Conservation (phyloP, 2,113 vertebrate genomes). For the Dunckerocampus dactyliophorus region DNA sequence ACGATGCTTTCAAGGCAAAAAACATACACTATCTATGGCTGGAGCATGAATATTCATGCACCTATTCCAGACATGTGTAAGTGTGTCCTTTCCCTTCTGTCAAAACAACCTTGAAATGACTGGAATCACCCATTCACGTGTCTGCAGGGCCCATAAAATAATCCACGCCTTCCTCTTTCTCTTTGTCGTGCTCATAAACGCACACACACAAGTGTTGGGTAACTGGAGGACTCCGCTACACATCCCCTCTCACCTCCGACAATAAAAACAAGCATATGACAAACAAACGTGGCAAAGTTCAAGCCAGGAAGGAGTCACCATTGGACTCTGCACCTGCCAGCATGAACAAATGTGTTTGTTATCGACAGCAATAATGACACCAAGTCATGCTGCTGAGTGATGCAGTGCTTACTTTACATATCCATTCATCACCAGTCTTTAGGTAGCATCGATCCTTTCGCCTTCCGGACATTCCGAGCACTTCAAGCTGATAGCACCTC, state of each 20-base stretch:
- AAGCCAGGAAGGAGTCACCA: slow-evolving; percentile 14
- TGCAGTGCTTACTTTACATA: slow-evolving; percentile 26
- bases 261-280: slow-evolving; percentile 39
- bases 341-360: background rate
- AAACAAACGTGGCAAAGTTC: slow-evolving; percentile 1
- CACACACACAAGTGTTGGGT: slow-evolving; percentile 25
- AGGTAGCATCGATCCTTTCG: slow-evolving; percentile 28
- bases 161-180: slow-evolving; percentile 24
- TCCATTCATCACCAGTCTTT: slow-evolving; percentile 12
- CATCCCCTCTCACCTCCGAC: slow-evolving; percentile 28
- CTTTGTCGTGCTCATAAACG: slow-evolving; percentile 4
- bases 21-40: slow-evolving; percentile 25
- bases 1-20: slow-evolving; percentile 45
- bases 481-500: slow-evolving; percentile 13
- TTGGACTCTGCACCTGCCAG: slow-evolving; percentile 13
- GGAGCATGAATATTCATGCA: slow-evolving; percentile 61
- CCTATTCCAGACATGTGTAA: slow-evolving; percentile 24
- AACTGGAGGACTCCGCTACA: slow-evolving; percentile 43
- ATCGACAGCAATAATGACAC: slow-evolving; percentile 39
- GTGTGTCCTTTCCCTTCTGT: slow-evolving; percentile 27
- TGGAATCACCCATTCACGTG: slow-evolving; percentile 40
- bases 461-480: slow-evolving; percentile 9
- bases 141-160: slow-evolving; percentile 32
- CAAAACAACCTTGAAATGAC: slow-evolving; percentile 59
- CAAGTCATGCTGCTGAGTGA: slow-evolving; percentile 20